These are phyloP conservation scores for Furcula furcula DNA, from an alignment of 2,888 invertebrate genomes.

Conservation along the genomic window DNA sequence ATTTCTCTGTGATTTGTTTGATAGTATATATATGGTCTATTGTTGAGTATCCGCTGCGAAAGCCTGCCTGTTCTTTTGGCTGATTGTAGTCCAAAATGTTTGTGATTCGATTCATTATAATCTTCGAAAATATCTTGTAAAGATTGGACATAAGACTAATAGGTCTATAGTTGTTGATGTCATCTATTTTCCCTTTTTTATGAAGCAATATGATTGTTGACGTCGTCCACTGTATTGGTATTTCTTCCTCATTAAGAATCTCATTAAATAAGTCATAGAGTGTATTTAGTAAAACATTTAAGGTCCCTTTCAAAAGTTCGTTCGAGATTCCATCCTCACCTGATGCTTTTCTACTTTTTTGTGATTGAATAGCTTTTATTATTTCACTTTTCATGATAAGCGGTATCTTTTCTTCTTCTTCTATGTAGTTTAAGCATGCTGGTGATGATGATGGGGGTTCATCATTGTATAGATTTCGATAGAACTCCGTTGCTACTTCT, in stretches of 20 bases:
- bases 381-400: too few relatives aligned
- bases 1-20: too few relatives aligned
- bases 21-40: too few relatives aligned
- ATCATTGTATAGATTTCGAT: conserved; percentile 4
- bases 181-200: neutral
- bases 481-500: conserved; percentile 4
- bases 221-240: neutral
- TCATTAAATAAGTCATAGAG: neutral
- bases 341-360: conserved; percentile 1
- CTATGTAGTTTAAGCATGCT: neutral
- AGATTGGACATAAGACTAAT: neutral
- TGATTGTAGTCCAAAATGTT: too few relatives aligned
- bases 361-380: too few relatives aligned
- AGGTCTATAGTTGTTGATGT: neutral
- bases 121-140: too few relatives aligned
- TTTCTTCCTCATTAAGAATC: neutral
- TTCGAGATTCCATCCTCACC: conserved; percentile 4
- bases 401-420: too few relatives aligned
- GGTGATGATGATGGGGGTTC: neutral
- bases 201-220: neutral
- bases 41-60: too few relatives aligned
- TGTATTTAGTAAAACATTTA: neutral
- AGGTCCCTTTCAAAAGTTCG: conserved; percentile 3
- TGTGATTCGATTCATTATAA: too few relatives aligned
- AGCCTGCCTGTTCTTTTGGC: too few relatives aligned